Percentiles rank a stretch among this genome's conserved stretches.
Conservation (phyloP, 2,888 invertebrate genomes). For the Hirtodrosophila confusa region DNA sequence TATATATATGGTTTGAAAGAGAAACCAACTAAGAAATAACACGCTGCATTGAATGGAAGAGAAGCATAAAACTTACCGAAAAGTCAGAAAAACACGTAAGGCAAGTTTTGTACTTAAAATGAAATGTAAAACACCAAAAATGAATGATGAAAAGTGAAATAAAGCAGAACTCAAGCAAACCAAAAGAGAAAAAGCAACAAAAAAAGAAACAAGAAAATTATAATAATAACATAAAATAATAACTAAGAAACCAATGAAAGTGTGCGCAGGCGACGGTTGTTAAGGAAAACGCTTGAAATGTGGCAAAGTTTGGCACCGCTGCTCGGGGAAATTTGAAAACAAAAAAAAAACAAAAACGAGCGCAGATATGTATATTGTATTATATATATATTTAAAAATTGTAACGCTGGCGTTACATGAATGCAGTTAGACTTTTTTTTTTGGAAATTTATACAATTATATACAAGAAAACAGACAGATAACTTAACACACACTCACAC, state of each 20-base stretch:
- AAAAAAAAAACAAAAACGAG: not conserved
- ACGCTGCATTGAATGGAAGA: constrained; percentile 1
- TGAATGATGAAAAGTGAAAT: constrained; percentile 6
- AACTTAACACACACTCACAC: constrained; percentile 21
- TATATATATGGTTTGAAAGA: constrained; percentile 13
- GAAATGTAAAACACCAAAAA: constrained; percentile 64
- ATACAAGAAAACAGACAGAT: constrained; percentile 43
- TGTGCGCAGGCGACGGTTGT: constrained; percentile 74
- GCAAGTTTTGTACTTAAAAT: constrained; percentile 66
- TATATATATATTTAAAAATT: constrained; percentile 33
- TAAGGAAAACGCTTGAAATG: constrained; percentile 46
- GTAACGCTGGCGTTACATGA: constrained; percentile 78
- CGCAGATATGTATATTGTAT: constrained; percentile 47
- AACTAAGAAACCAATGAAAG: constrained; percentile 23
- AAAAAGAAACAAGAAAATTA: constrained; percentile 10
- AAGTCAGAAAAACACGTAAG: constrained; percentile 12
- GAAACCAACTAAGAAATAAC: constrained; percentile 6
- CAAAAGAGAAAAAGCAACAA: constrained; percentile 10
- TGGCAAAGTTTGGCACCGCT: constrained; percentile 17
- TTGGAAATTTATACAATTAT: constrained; percentile 63
- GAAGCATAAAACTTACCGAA: constrained; percentile 4
- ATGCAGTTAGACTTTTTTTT: constrained; percentile 62
- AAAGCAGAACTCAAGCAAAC: constrained; percentile 29
- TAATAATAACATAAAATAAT: constrained; percentile 9
- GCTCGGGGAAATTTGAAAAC: constrained; percentile 13